These are phyloP conservation scores for Mesembrinibis cayennensis DNA, from an alignment of 2,113 vertebrate genomes.

Conservation along the genomic window DNA sequence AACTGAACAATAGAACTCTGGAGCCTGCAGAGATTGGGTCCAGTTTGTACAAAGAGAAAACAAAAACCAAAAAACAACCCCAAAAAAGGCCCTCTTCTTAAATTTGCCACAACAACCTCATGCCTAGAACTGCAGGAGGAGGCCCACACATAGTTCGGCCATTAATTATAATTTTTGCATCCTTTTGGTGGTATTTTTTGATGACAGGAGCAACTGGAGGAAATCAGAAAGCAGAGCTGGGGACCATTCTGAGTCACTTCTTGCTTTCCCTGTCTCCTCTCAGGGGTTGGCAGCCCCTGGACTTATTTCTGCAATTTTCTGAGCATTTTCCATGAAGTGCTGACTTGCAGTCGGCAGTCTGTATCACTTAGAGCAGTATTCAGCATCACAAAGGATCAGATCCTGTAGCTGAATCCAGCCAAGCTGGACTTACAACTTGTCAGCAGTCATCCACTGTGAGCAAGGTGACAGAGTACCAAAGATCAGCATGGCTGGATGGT, in stretches of 20 bases:
- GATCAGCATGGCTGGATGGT: constrained; percentile 9
- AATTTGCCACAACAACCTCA: constrained; percentile 6
- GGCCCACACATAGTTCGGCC: neutral
- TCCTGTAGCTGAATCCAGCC: neutral
- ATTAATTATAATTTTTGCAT: constrained; percentile 10
- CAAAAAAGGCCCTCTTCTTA: neutral
- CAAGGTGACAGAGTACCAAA: constrained; percentile 39
- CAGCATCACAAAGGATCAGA: constrained; percentile 52
- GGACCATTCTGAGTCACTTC: neutral
- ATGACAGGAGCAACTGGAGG: constrained; percentile 10
- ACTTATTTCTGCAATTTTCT: constrained; percentile 14
- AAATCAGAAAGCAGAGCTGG: neutral
- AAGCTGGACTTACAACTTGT: constrained; percentile 43
- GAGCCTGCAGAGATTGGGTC: constrained; percentile 21
- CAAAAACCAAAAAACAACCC: neutral
- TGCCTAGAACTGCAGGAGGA: constrained; percentile 4
- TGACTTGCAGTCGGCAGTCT: constrained; percentile 26
- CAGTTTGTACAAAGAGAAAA: neutral
- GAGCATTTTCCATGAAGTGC: constrained; percentile 14
- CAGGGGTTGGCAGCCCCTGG: neutral
- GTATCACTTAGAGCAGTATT: neutral
- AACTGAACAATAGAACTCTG: constrained; percentile 52
- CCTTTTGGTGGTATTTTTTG: neutral
- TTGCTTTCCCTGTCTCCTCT: neutral
- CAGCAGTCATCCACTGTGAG: constrained; percentile 29